phyloP scores from a whole-genome alignment of 2,888 invertebrate genomes.

The Chloroclystis v-ata region DNA sequence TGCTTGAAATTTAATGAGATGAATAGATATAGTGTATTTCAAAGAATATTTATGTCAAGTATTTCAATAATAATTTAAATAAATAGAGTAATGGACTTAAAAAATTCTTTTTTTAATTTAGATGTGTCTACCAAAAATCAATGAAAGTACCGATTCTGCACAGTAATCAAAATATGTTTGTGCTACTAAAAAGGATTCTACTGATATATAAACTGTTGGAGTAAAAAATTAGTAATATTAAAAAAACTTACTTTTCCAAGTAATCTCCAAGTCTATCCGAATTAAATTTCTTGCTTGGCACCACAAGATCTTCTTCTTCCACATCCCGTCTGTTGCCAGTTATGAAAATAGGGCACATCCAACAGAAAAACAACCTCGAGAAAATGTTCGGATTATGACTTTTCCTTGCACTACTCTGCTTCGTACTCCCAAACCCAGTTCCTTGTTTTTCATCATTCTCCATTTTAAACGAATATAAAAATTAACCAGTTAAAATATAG shows the following conservation, averaged over 20 bases:
- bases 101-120: too few relatives aligned
- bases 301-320: conserved; percentile 81
- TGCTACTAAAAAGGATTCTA: too few relatives aligned
- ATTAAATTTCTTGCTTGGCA: conserved; percentile 78
- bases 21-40: too few relatives aligned
- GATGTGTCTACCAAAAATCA: too few relatives aligned
- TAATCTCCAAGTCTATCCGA: conserved; percentile 79
- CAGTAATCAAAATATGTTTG: too few relatives aligned
- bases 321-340: conserved; percentile 79
- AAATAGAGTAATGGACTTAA: too few relatives aligned
- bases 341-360: conserved; percentile 68
- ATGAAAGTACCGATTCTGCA: too few relatives aligned
- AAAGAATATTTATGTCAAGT: too few relatives aligned
- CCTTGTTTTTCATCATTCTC: conserved; percentile 29
- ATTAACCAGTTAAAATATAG: too few relatives aligned
- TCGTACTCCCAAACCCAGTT: conserved; percentile 19
- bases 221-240: not conserved
- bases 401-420: conserved; percentile 26
- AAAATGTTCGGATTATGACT: conserved; percentile 55
- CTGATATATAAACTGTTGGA: too few relatives aligned
- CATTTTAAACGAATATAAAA: conserved; percentile 23
- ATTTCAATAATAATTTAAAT: too few relatives aligned
- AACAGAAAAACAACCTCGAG: conserved; percentile 64
- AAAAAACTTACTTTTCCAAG: conserved; percentile 69
- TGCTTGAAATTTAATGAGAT: too few relatives aligned